Evolutionary conservation across 2,113 vertebrate genomes (phyloP).

Genomic region (Mormyrus lacerda): DNA sequence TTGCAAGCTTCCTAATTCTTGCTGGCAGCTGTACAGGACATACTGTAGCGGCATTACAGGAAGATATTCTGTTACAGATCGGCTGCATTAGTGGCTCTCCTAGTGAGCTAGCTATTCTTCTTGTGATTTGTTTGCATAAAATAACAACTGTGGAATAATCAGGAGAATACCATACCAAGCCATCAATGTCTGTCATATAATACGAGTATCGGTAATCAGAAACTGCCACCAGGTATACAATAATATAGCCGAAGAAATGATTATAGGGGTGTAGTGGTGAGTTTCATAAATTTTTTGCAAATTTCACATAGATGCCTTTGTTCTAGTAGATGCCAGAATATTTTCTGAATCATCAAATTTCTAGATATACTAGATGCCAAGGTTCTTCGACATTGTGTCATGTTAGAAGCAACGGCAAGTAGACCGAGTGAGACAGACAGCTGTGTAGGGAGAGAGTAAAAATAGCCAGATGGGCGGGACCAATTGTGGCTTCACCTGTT

Average conservation of each 20-base stretch:
- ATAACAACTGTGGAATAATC: neutral
- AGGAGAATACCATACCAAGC: neutral
- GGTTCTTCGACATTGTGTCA: neutral
- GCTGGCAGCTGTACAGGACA: neutral
- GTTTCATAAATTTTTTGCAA: neutral
- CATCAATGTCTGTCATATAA: neutral
- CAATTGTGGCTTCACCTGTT: constrained; percentile 53
- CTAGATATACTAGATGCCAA: neutral
- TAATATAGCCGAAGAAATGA: neutral
- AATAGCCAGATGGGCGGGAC: neutral
- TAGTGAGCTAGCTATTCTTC: neutral
- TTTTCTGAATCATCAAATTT: neutral
- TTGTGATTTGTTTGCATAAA: neutral
- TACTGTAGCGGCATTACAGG: neutral
- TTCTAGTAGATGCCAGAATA: neutral
- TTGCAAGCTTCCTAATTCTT: neutral
- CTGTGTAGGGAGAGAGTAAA: constrained; percentile 24
- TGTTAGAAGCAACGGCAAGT: neutral
- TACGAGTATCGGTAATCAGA: neutral
- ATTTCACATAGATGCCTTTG: neutral
- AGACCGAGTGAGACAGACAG: neutral
- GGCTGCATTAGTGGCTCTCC: neutral
- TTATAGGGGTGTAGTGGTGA: neutral
- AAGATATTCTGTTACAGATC: neutral
- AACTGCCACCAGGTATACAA: neutral